Evolutionary conservation across 2,113 vertebrate species (phyloP).

Genomic region (Chaenocephalus aceratus): DNA sequence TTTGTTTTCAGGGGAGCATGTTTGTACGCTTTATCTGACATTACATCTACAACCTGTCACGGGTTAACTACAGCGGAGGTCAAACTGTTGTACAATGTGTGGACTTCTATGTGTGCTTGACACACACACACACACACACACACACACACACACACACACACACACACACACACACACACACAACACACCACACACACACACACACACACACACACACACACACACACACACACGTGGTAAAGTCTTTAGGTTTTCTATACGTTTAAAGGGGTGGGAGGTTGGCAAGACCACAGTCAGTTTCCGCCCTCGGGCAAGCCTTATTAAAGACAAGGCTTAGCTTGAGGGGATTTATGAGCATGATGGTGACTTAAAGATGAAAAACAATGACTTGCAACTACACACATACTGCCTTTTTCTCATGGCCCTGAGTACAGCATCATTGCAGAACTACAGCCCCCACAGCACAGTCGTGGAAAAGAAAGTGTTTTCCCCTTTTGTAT

Average conservation of each 20-base stretch:
- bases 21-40: conserved; percentile 38
- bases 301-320: conserved; percentile 49
- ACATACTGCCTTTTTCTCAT: conserved; percentile 18
- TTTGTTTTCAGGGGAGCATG: conserved; percentile 33
- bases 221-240: conserved; percentile 48
- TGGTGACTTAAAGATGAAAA: conserved; percentile 52
- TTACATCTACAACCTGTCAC: conserved; percentile 30
- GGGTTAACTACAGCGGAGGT: conserved; percentile 21
- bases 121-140: conserved; percentile 13
- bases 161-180: too few species aligned
- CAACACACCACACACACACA: conserved; percentile 22
- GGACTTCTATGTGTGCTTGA: background rate
- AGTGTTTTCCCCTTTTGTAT: conserved; percentile 66
- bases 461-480: conserved; percentile 48
- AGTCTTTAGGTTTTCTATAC: conserved; percentile 58
- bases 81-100: conserved; percentile 11
- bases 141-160: too few species aligned
- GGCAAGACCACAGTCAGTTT: conserved; percentile 71
- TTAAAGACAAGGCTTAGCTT: conserved; percentile 58
- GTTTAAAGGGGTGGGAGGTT: conserved; percentile 52
- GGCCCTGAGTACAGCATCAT: conserved; percentile 16
- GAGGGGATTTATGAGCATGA: conserved; percentile 51
- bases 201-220: conserved; percentile 46
- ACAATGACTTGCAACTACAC: conserved; percentile 45
- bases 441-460: conserved; percentile 33